A percentile compares a stretch with the other conserved stretches of the same genome.
phyloP scores from a whole-genome alignment of 2,888 invertebrate species.

The Lydus trimaculatus region DNA sequence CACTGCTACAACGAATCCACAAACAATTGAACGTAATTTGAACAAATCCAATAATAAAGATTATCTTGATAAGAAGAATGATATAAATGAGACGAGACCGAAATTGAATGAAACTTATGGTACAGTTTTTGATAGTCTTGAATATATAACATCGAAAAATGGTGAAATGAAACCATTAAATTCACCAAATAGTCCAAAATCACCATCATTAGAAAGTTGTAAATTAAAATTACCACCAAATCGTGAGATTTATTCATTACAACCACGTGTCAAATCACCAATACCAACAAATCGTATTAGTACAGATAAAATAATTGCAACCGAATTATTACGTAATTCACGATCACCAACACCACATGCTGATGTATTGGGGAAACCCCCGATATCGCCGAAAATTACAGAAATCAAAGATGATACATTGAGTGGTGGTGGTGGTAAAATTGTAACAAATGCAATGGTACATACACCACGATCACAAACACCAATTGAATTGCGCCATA shows the following conservation, averaged over 20 bases:
- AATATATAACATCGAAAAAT: constrained; percentile 26
- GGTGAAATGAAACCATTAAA: constrained; percentile 22
- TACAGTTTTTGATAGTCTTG: constrained; percentile 52
- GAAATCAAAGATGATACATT: no score
- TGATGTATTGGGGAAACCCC: constrained; percentile 37
- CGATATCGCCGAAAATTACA: constrained; percentile 34
- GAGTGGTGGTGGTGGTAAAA: constrained; percentile 35
- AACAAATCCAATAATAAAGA: constrained; percentile 25
- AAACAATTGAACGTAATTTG: constrained; percentile 38
- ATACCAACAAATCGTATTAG: constrained; percentile 54
- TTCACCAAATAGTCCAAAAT: constrained; percentile 33
- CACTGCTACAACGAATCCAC: constrained; percentile 27
- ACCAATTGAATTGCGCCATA: constrained; percentile 26
- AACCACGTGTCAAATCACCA: constrained; percentile 57
- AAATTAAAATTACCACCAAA: constrained; percentile 56
- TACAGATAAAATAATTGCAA: constrained; percentile 58
- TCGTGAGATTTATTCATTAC: constrained; percentile 54
- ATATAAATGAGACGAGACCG: constrained; percentile 15
- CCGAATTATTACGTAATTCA: constrained; percentile 53
- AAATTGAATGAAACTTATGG: constrained; percentile 52
- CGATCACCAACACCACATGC: constrained; percentile 41
- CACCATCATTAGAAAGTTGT: constrained; percentile 49
- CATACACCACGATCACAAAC: constrained; percentile 42
- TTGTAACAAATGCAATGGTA: constrained; percentile 48
- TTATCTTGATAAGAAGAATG: constrained; percentile 18